Conservation (phyloP, 2,113 vertebrate species). For the Bubo scandiacus region DNA sequence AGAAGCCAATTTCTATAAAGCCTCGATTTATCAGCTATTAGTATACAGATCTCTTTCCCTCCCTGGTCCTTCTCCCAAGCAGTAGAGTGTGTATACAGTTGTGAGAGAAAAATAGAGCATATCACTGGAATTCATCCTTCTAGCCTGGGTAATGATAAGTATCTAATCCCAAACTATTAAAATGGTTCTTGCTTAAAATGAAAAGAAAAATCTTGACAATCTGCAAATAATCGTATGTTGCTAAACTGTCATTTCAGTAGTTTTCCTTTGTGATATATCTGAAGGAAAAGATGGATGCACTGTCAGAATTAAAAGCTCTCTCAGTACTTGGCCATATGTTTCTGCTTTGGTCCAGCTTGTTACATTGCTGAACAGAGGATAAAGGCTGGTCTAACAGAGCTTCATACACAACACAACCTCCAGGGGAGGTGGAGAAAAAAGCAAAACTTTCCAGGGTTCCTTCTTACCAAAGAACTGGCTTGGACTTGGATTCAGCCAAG, state of each 20-base stretch:
- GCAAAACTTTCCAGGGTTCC: neutral
- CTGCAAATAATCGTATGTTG: slow-evolving; percentile 13
- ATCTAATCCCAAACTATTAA: neutral
- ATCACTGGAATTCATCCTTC: neutral
- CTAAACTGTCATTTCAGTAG: neutral
- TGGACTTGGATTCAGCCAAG: neutral
- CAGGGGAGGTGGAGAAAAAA: neutral
- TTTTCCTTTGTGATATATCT: neutral
- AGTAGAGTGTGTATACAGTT: neutral
- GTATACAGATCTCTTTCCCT: neutral
- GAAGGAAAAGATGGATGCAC: slow-evolving; percentile 24
- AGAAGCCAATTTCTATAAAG: neutral
- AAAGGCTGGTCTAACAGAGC: neutral
- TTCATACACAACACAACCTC: neutral
- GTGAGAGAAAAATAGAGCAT: neutral
- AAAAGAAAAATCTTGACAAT: neutral
- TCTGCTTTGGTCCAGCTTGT: slow-evolving; percentile 30
- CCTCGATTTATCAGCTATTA: neutral
- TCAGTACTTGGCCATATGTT: slow-evolving; percentile 30
- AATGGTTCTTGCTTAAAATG: neutral
- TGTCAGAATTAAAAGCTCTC: slow-evolving; percentile 26
- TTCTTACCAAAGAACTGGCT: neutral
- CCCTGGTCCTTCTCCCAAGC: neutral
- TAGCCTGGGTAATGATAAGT: neutral
- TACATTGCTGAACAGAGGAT: neutral